Evolutionary conservation across 2,113 vertebrate species (phyloP), one percentile per base, ranked within the genome.

Genomic region (Spermophilus dauricus): DNA sequence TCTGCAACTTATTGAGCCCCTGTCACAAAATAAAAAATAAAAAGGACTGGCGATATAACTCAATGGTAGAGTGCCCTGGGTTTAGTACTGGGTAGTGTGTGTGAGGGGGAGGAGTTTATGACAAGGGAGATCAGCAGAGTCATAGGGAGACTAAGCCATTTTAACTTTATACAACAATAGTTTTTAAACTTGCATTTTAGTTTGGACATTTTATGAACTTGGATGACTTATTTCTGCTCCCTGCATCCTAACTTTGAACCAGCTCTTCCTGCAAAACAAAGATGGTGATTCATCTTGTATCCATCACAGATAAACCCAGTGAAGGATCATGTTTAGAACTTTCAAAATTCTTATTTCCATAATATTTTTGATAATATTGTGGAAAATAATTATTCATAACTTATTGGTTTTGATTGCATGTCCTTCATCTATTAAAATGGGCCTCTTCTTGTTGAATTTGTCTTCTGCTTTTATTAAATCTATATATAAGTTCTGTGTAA

Each of bases 231-330:
- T 85, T 93, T 96, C 7, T 95, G 67, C 14, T 89, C 1, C 70
- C 90, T 18, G n/a, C 78, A 84, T 70, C 22, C 51, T 89, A 92
- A 76, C 63, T 80, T 20, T 63, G 88, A 69, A 4, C 30, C 65
- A 67, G 77, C 7, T 95, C 93, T 78, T 80, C 70, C 81, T 95
- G 4, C 18, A 56, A 82, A 92, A 94, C 92, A n/a, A 95, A 93
- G 22, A 51, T 39, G 58, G 56, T 48, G 14, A 12, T 39, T 75
- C 53, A 80, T 77, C 26, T 89, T 56, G 83, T 61, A 37, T 32
- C 28, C 24, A 48, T 75, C 10, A 73, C 4, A n/a, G 28, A 10
- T 92, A 24, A 96, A 14, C n/a, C 48, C 26, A 70, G 32, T 63
- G 28, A 51, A 51, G 48, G 48, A 45, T 39, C 4, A 32, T 48